Conservation (phyloP, 2,888 invertebrate species). For the Loripinus fragilis region DNA sequence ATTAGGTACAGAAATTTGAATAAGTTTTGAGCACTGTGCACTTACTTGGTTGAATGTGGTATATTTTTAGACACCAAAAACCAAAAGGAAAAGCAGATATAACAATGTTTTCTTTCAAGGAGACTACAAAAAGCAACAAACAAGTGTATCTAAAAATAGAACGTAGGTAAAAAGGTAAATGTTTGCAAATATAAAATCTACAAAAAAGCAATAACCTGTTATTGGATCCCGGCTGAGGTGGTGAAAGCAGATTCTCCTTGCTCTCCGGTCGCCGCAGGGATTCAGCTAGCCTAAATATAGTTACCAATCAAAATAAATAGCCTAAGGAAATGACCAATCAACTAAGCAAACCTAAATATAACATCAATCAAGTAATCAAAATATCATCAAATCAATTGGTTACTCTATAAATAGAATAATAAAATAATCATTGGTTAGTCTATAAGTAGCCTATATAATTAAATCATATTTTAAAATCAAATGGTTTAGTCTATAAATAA, state of each 20-base stretch:
- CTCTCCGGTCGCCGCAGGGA: slow-evolving; percentile 66
- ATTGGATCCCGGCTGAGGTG: slow-evolving; percentile 77
- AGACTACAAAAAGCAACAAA: too few relatives aligned
- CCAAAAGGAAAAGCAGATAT: neutral
- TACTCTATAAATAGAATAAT: too few relatives aligned
- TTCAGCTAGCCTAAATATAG: slow-evolving; percentile 17
- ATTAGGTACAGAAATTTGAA: too few relatives aligned
- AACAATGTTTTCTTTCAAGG: too few relatives aligned
- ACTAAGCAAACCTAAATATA: neutral
- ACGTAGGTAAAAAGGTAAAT: neutral
- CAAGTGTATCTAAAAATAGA: too few relatives aligned
- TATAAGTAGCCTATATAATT: too few relatives aligned
- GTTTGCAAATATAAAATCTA: neutral
- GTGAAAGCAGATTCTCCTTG: slow-evolving; percentile 75
- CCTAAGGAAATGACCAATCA: neutral
- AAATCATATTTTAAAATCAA: too few relatives aligned
- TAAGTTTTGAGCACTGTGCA: too few relatives aligned
- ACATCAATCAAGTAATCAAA: too few relatives aligned
- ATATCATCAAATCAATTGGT: neutral
- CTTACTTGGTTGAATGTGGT: too few relatives aligned
- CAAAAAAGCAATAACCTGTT: slow-evolving; percentile 73
- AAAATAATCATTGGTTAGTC: too few relatives aligned
- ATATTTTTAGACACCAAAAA: neutral
- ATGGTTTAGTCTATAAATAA: too few relatives aligned
- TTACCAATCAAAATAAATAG: slow-evolving; percentile 14